Base-by-base conservation (phyloP, 2,113 vertebrate species). In the Gobius niger region DNA sequence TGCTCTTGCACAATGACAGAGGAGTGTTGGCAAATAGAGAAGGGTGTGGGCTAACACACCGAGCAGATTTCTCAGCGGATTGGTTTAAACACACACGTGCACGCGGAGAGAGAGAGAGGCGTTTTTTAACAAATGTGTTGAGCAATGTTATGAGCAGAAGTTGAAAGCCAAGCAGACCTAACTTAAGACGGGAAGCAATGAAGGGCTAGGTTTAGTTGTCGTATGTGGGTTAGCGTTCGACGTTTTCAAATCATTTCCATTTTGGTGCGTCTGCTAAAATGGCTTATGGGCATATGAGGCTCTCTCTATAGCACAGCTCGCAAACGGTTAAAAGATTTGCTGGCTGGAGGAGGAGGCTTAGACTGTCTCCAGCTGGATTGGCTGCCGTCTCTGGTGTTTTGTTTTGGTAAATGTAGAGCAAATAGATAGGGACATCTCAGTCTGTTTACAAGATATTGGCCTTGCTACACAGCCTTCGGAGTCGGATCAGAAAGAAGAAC, bases 301-400 rank as follows among this genome's bases (percentile, higher is more conserved):
- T 18, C 18, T 34, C 3, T 5, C 47, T 78, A 52, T 74, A 49
- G 19, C 50, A 5, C 40, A 72, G 72, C 64, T n/a, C 56, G 79
- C 78, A 80, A 85, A 86, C 19, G 34, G 80, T 85, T 84, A 89
- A 85, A 76, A 44, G 61, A 78, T 70, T 60, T 80, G 71, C 75
- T 87, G 78, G 78, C 66, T 69, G 79, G 75, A 78, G 83, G 84
- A 77, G 84, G 87, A 85, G 84, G 80, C 75, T 62, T 54, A 67
- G 57, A 24, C 56, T 64, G 67, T 83, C 85, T 88, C 71, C 63
- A 61, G 57, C 54, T 56, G 67, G 71, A 81, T 83, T 85, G 75
- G 82, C 81, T 81, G 79, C 63, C 62, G 19, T 80, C 61, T 70
- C 71, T 68, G 47, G 19, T 80, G 80, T 84, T 82, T 77, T 76